Conservation (phyloP, 2,113 vertebrate genomes). For the Rhombomys opimus region DNA sequence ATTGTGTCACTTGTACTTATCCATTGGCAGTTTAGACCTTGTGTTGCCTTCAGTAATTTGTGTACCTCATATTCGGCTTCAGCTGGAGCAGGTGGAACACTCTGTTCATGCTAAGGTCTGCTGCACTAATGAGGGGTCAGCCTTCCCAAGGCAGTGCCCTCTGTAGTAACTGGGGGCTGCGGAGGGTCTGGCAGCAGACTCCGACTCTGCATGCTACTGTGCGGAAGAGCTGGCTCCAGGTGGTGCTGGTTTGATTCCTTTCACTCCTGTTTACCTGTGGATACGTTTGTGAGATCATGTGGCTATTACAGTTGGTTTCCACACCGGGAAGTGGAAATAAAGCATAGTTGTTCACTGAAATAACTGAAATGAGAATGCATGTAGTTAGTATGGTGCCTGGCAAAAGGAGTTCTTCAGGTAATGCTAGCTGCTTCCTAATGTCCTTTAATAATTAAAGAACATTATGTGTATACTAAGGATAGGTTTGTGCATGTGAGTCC, state of each 20-base stretch:
- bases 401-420: neutral
- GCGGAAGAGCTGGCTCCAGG: neutral
- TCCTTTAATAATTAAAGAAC: neutral
- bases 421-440: neutral
- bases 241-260: neutral
- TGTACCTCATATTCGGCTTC: neutral
- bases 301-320: slow-evolving; percentile 19
- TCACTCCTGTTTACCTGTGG: neutral
- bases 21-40: neutral
- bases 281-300: neutral
- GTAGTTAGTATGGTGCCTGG: too few relatives aligned
- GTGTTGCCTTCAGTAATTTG: neutral
- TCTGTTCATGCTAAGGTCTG: neutral
- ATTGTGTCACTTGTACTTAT: neutral
- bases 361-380: too few relatives aligned
- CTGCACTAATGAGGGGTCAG: neutral
- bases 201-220: neutral
- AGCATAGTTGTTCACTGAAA: neutral
- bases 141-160: neutral
- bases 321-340: slow-evolving; percentile 48
- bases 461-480: neutral
- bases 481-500: neutral
- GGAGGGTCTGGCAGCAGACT: neutral
- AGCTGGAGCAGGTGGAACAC: neutral
- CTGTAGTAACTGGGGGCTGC: neutral